These are phyloP conservation scores for Ailurus styani DNA, from an alignment of 2,113 vertebrate species.

Conservation along the genomic window DNA sequence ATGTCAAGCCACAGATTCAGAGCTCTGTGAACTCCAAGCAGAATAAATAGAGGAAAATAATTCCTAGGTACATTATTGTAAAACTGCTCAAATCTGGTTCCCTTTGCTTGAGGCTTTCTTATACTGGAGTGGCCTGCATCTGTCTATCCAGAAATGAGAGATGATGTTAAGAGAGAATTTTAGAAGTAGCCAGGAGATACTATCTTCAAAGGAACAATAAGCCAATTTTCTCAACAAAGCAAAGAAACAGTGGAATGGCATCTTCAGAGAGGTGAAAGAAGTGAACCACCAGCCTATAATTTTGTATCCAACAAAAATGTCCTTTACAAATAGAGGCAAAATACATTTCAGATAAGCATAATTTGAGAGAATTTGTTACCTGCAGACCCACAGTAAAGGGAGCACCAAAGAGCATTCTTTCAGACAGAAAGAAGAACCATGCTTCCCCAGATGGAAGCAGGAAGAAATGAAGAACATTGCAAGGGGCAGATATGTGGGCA, in stretches of 20 bases:
- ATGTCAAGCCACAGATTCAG: background rate
- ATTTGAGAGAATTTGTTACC: background rate
- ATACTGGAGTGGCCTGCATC: background rate
- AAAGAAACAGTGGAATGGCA: background rate
- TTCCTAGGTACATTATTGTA: background rate
- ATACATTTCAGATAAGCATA: background rate
- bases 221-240: background rate
- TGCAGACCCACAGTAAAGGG: background rate
- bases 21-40: background rate
- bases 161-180: background rate
- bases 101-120: background rate
- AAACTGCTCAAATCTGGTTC: background rate
- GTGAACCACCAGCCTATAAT: background rate
- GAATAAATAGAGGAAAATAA: background rate
- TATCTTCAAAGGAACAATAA: background rate
- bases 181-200: background rate
- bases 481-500: background rate
- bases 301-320: background rate
- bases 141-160: background rate
- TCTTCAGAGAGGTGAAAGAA: background rate
- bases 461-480: background rate
- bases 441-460: background rate
- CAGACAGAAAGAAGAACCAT: background rate
- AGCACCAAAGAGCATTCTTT: background rate
- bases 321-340: slow-evolving; percentile 13